Conservation (phyloP, 2,888 invertebrate genomes). For the Clepsis dumicolana region DNA sequence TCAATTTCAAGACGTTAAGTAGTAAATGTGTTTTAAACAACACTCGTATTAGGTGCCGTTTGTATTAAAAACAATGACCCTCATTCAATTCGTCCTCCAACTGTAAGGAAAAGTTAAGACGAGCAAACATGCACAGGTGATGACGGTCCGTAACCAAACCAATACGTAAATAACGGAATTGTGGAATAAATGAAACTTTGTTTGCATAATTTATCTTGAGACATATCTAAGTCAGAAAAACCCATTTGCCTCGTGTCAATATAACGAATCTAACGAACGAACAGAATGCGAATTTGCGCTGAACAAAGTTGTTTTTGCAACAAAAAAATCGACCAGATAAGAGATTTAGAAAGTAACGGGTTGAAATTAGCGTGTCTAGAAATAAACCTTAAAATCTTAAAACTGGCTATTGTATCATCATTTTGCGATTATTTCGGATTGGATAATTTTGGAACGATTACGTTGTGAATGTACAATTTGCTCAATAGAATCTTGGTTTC, state of each 20-base stretch:
- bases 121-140: background rate
- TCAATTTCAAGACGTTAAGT: background rate
- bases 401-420: background rate
- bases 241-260: background rate
- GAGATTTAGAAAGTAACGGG: background rate
- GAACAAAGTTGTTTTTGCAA: background rate
- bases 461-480: constrained; percentile 8
- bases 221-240: background rate
- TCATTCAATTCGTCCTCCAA: background rate
- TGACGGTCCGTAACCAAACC: background rate
- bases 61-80: background rate
- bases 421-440: background rate
- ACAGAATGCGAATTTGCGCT: background rate
- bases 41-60: background rate
- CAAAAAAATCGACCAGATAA: background rate
- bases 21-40: too few species aligned
- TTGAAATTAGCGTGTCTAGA: constrained; percentile 10
- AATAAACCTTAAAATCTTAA: constrained; percentile 18
- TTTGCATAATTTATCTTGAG: background rate
- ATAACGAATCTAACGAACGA: background rate
- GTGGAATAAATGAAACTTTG: background rate
- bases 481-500: constrained; percentile 11
- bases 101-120: background rate
- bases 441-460: constrained; percentile 22
- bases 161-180: background rate